Evolutionary conservation across 2,888 invertebrate species (phyloP).

Genomic region (Drosophila lacicola): DNA sequence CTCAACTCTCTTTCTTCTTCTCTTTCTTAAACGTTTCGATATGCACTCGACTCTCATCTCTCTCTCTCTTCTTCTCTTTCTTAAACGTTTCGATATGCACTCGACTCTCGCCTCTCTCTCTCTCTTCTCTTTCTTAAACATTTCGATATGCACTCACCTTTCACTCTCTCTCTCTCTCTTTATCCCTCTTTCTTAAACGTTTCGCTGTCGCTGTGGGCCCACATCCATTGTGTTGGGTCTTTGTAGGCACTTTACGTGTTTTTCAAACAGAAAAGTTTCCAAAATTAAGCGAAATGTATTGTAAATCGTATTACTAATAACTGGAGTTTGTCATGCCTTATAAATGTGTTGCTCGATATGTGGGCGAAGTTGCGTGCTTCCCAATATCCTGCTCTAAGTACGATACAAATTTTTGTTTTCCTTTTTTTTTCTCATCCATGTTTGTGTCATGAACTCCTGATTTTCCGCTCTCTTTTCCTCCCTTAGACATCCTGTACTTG

Average conservation of each 20-base stretch:
- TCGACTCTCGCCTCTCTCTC: background rate
- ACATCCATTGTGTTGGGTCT: slow-evolving; percentile 12
- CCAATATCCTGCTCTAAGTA: slow-evolving; percentile 38
- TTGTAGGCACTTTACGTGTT: slow-evolving; percentile 77
- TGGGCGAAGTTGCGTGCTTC: slow-evolving; percentile 5
- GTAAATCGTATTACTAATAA: slow-evolving; percentile 38
- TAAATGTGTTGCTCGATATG: slow-evolving; percentile 21
- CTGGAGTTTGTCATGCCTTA: slow-evolving; percentile 50
- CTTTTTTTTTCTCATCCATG: background rate
- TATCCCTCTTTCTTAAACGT: background rate
- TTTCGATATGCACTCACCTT: slow-evolving; percentile 34
- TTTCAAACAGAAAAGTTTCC: slow-evolving; percentile 71
- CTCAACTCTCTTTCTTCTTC: too few species aligned
- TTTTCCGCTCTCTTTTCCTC: slow-evolving; percentile 3
- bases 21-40: slow-evolving; percentile 9
- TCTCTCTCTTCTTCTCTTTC: background rate
- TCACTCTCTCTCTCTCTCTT: background rate
- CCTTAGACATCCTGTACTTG: slow-evolving; percentile 18
- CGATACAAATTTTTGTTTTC: slow-evolving; percentile 16
- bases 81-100: slow-evolving; percentile 32
- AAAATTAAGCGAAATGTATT: slow-evolving; percentile 10
- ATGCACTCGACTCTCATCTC: slow-evolving; percentile 21
- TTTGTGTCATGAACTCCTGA: slow-evolving; percentile 6
- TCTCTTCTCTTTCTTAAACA: too few species aligned
- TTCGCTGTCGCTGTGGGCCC: slow-evolving; percentile 12